These are phyloP conservation scores for Gambusia holbrooki DNA, from an alignment of 2,113 vertebrate species.

Conservation along the genomic window DNA sequence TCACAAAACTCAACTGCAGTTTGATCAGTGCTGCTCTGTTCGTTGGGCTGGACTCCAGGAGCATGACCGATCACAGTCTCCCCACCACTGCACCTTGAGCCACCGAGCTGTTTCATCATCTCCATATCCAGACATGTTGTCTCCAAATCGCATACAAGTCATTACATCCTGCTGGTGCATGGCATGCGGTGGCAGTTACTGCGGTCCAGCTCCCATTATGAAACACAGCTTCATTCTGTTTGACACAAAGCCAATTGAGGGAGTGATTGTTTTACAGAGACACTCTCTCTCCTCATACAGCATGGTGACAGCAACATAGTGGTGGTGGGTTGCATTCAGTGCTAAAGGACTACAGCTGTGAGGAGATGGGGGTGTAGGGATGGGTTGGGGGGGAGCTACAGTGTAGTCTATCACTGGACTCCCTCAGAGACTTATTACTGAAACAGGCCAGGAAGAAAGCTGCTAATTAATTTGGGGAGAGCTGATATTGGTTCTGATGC, in stretches of 20 bases:
- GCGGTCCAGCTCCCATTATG: conserved; percentile 32
- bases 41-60: conserved; percentile 21
- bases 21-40: conserved; percentile 12
- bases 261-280: conserved; percentile 70
- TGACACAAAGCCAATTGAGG: conserved; percentile 71
- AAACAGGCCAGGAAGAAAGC: conserved; percentile 72
- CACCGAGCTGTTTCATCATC: conserved; percentile 21
- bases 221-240: conserved; percentile 64
- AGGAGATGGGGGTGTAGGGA: conserved; percentile 29
- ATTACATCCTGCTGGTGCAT: conserved; percentile 22
- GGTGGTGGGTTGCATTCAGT: conserved; percentile 29
- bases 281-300: conserved; percentile 36
- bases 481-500: conserved; percentile 82
- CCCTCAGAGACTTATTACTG: conserved; percentile 82
- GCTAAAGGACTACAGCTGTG: conserved; percentile 55
- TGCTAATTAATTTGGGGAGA: conserved; percentile 81
- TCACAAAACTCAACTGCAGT: conserved; percentile 11
- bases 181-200: conserved; percentile 25
- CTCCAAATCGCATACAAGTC: conserved; percentile 41
- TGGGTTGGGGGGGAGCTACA: conserved; percentile 39
- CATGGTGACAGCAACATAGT: conserved; percentile 8
- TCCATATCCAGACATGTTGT: conserved; percentile 40
- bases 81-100: conserved; percentile 10
- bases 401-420: conserved; percentile 70
- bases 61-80: conserved; percentile 32